Conservation (phyloP, 1,140 invertebrate species). For the Trachelipus rathkii region DNA sequence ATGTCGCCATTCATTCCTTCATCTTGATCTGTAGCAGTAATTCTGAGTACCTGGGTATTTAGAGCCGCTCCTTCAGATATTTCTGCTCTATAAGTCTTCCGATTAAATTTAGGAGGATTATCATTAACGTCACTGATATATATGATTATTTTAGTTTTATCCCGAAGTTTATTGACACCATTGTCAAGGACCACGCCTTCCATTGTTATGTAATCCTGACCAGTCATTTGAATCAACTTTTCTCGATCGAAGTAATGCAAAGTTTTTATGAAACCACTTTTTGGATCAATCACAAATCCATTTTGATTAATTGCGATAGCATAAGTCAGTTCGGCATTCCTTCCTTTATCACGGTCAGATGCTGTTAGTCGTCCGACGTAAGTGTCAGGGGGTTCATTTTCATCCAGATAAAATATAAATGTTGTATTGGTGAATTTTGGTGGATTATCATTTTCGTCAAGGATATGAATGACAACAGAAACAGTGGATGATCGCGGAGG, state of each 20-base stretch:
- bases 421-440: slow-evolving; percentile 82
- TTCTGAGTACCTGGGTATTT: slow-evolving; percentile 73
- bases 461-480: slow-evolving; percentile 80
- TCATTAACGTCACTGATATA: slow-evolving; percentile 88
- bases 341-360: slow-evolving; percentile 80
- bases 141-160: slow-evolving; percentile 84
- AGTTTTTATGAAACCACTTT: slow-evolving; percentile 88
- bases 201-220: slow-evolving; percentile 70
- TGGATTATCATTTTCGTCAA: slow-evolving; percentile 94
- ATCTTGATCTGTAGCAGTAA: slow-evolving; percentile 82
- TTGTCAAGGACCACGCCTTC: slow-evolving; percentile 85
- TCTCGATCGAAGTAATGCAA: slow-evolving; percentile 81
- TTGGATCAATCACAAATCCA: slow-evolving; percentile 81
- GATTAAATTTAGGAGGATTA: slow-evolving; percentile 78
- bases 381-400: slow-evolving; percentile 80
- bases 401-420: slow-evolving; percentile 76
- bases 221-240: slow-evolving; percentile 66
- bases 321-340: slow-evolving; percentile 87
- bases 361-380: slow-evolving; percentile 86
- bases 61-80: slow-evolving; percentile 74
- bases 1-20: slow-evolving; percentile 86
- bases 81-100: slow-evolving; percentile 75
- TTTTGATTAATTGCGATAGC: slow-evolving; percentile 65
- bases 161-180: slow-evolving; percentile 69
- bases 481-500: slow-evolving; percentile 73